phyloP scores from a whole-genome alignment of 1,140 invertebrate species.

The Acromyrmex heyeri region DNA sequence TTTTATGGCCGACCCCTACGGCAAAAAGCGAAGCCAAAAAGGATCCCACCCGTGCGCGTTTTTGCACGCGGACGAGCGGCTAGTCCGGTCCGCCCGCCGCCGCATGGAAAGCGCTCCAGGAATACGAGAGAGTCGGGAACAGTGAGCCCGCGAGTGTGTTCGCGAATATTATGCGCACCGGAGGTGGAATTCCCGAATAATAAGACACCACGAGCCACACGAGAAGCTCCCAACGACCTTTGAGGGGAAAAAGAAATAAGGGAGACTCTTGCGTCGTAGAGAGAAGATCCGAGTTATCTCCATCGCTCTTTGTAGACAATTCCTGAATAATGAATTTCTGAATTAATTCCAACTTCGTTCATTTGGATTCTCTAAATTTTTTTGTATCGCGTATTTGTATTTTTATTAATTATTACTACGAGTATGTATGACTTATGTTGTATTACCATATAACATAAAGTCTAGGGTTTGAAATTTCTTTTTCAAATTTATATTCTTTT shows the following conservation, averaged over 20 bases:
- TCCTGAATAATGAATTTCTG: background rate
- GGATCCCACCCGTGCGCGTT: constrained; percentile 70
- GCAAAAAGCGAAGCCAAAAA: constrained; percentile 73
- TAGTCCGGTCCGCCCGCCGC: constrained; percentile 52
- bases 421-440: background rate
- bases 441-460: background rate
- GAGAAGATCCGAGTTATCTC: background rate
- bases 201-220: constrained; percentile 48
- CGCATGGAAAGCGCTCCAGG: constrained; percentile 57
- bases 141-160: constrained; percentile 67
- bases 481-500: background rate
- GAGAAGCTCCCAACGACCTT: constrained; percentile 35
- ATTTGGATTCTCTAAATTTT: background rate
- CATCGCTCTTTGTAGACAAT: background rate
- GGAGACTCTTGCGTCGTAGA: background rate
- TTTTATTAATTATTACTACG: background rate
- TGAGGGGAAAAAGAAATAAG: constrained; percentile 11
- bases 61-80: constrained; percentile 71
- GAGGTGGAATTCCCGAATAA: constrained; percentile 70
- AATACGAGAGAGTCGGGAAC: constrained; percentile 68
- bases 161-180: constrained; percentile 63
- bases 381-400: background rate
- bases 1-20: constrained; percentile 75
- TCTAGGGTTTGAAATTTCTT: background rate
- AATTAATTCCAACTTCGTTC: background rate